Conservation (phyloP, 1,140 invertebrate genomes). For the Drosophila sulfurigaster region DNA sequence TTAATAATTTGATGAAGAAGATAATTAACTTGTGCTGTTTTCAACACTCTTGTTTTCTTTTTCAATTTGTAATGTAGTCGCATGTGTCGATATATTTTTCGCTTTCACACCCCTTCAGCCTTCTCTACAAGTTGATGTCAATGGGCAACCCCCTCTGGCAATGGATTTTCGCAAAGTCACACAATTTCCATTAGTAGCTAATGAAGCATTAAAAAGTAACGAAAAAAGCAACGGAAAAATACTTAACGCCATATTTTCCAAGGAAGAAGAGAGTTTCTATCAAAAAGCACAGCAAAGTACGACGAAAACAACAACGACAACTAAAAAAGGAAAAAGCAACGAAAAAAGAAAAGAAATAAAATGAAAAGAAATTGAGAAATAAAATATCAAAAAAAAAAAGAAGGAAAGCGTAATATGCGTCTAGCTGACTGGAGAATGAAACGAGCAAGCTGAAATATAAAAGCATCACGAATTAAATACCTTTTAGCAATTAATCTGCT, state of each 20-base stretch:
- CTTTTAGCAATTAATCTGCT: constrained; percentile 83
- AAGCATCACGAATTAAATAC: constrained; percentile 82
- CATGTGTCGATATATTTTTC: constrained; percentile 17
- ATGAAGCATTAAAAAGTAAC: constrained; percentile 80
- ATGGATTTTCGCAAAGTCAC: constrained; percentile 47
- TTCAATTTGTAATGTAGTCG: not conserved
- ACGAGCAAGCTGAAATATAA: constrained; percentile 63
- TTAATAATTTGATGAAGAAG: too few species aligned
- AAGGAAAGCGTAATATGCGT: constrained; percentile 54
- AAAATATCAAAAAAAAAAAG: constrained; percentile 43
- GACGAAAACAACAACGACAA: not conserved
- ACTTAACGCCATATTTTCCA: constrained; percentile 76
- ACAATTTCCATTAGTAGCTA: constrained; percentile 79
- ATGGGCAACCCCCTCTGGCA: not conserved
- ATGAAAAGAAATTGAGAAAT: constrained; percentile 52
- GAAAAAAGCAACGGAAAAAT: constrained; percentile 56
- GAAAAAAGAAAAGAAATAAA: constrained; percentile 38
- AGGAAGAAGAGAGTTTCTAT: constrained; percentile 56
- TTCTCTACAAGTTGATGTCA: not conserved
- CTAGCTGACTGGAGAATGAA: constrained; percentile 51
- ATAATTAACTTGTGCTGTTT: not conserved
- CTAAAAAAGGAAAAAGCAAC: constrained; percentile 21
- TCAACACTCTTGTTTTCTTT: not conserved
- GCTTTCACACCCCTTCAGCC: not conserved
- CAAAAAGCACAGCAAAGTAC: constrained; percentile 62